phyloP scores from a whole-genome alignment of 2,113 vertebrate species.

The Ploceus nigricollis region DNA sequence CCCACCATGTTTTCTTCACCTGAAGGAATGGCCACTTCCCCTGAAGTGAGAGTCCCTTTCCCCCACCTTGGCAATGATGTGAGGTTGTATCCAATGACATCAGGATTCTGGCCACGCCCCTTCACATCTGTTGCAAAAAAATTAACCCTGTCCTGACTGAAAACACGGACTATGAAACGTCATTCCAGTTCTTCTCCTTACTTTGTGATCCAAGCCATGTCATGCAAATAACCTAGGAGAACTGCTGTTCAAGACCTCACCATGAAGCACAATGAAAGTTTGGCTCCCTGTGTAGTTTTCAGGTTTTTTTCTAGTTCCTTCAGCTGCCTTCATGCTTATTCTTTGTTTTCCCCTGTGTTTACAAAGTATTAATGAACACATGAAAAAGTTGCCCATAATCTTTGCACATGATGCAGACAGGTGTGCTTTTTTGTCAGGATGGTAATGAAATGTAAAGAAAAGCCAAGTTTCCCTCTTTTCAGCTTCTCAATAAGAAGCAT shows the following conservation, averaged over 20 bases:
- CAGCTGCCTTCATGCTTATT: neutral
- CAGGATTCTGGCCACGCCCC: rapidly evolving
- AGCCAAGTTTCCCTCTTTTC: neutral
- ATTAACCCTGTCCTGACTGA: neutral
- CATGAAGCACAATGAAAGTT: neutral
- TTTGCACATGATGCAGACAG: neutral
- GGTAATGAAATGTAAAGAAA: neutral
- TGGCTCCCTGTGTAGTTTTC: neutral
- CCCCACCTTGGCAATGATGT: neutral
- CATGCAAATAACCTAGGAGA: neutral
- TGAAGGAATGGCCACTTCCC: neutral
- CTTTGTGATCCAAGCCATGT: neutral
- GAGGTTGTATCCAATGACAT: neutral
- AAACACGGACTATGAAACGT: neutral
- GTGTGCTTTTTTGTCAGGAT: neutral
- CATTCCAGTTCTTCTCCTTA: neutral
- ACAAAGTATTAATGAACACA: neutral
- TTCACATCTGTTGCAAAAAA: neutral
- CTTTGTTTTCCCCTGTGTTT: neutral
- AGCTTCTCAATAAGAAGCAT: neutral
- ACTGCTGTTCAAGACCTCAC: neutral
- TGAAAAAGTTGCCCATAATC: neutral
- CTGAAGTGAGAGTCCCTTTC: neutral
- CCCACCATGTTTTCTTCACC: neutral
- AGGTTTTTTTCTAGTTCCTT: neutral